Percentiles rank a stretch among this genome's conserved stretches.
Conservation (phyloP, 2,888 invertebrate genomes). For the Tenthredo distinguenda region DNA sequence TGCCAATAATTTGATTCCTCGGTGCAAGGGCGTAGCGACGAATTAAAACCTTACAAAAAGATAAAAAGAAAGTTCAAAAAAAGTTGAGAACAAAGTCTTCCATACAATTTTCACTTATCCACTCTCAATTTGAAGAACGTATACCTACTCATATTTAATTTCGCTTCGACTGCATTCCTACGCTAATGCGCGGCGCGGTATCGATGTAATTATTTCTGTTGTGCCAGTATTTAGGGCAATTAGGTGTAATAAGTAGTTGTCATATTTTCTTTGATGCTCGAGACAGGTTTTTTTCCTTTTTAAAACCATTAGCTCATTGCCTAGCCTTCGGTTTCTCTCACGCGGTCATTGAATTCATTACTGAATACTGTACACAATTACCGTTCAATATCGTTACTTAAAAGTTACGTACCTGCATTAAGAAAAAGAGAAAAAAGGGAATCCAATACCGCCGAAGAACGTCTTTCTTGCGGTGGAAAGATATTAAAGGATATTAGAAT, state of each 20-base stretch:
- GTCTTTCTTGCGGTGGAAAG: background rate
- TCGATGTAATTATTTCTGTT: slow-evolving; percentile 41
- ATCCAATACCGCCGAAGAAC: background rate
- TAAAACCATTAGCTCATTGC: slow-evolving; percentile 27
- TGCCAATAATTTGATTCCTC: slow-evolving; percentile 42
- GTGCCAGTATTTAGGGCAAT: slow-evolving; percentile 37
- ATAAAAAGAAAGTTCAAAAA: background rate
- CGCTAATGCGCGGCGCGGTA: slow-evolving; percentile 6
- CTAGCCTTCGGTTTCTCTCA: background rate
- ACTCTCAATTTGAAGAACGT: background rate
- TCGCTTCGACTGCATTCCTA: background rate
- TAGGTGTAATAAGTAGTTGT: slow-evolving; percentile 33
- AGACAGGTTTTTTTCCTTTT: slow-evolving; percentile 5
- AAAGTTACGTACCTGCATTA: background rate
- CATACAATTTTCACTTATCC: background rate
- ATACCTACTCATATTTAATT: background rate
- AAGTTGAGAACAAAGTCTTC: background rate
- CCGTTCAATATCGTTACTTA: background rate
- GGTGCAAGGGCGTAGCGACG: background rate
- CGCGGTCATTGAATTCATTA: slow-evolving; percentile 29
- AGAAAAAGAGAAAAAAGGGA: background rate
- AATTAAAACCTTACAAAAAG: background rate
- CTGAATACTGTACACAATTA: slow-evolving; percentile 10
- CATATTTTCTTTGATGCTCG: slow-evolving; percentile 12
- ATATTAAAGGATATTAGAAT: slow-evolving; percentile 34